Base-by-base conservation (phyloP, 2,888 invertebrate species). In the Disparrhopalites patrizii region DNA sequence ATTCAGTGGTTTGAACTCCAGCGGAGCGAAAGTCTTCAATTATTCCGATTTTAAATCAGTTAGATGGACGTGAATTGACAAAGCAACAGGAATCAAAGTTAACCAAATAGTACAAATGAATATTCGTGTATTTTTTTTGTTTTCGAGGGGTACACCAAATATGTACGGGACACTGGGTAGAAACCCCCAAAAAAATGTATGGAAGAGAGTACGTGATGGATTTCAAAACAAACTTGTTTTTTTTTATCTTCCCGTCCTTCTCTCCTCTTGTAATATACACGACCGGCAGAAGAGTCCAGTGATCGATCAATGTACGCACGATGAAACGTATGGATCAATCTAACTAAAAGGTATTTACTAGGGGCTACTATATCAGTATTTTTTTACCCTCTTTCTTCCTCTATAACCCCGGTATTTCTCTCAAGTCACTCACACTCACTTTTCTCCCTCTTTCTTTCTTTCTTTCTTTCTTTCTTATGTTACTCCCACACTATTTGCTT, bases 231-330 rank as follows among this genome's bases (percentile, higher is more conserved):
- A 54, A 54, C 47, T 47, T 47, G 47, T 47, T 47, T 47, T 47
- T 47, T 47, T 47, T 25, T 23, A 3, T 47, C 25, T 23, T 3
- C 25, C 20, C 3, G 47, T 47, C 23, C 20, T 15, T 23, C 18
- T n/a, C n/a, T n/a, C n/a, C n/a, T n/a, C n/a, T n/a, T n/a, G n/a
- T n/a, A n/a, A n/a, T n/a, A n/a, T n/a, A n/a, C n/a, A n/a, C n/a
- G n/a, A n/a, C n/a, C n/a, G n/a, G n/a, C n/a, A n/a, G n/a, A n/a
- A n/a, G n/a, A n/a, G n/a, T n/a, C n/a, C n/a, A 10, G 23, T n/a
- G 33, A 54, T 54, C 54, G 20, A 54, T 54, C 54, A 54, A 54
- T 28, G 54, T 54, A 54, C n/a, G n/a, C 20, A 54, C 20, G 54
- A 54, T 54, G 54, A 54, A 31, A 54, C 13, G 30, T 31, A 31